A percentile compares a stretch with the other conserved stretches of the same genome.
These are phyloP conservation scores for Drosophila kohkoa DNA, from an alignment of 1,140 invertebrate species.

Conservation along the genomic window DNA sequence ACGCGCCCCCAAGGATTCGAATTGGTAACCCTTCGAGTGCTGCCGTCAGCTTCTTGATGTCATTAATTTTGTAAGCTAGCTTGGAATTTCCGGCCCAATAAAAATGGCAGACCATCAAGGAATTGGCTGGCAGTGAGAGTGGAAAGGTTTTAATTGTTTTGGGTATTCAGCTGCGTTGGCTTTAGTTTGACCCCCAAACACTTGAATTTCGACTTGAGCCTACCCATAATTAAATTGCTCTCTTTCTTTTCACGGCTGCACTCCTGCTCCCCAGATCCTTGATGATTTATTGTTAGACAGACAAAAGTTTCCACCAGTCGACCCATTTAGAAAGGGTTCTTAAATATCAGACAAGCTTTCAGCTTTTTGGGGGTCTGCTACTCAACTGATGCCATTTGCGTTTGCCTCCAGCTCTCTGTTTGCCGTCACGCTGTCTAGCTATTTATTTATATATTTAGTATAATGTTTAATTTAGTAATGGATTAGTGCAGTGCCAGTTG, in stretches of 20 bases:
- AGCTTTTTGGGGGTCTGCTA: constrained; percentile 20
- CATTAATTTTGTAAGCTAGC: constrained; percentile 83
- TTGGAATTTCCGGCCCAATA: constrained; percentile 66
- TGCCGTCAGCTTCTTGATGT: constrained; percentile 77
- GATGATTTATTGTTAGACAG: constrained; percentile 79
- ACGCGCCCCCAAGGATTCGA: constrained; percentile 43
- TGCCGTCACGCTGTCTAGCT: constrained; percentile 79
- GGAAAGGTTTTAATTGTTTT: constrained; percentile 81
- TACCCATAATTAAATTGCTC: constrained; percentile 70
- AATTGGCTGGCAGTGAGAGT: constrained; percentile 26
- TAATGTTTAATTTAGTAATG: constrained; percentile 82
- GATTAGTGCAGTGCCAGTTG: constrained; percentile 63
- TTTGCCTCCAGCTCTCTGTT: constrained; percentile 50
- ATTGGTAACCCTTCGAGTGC: constrained; percentile 30
- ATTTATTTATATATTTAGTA: constrained; percentile 82
- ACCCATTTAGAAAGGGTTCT: constrained; percentile 78
- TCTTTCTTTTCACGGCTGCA: background rate
- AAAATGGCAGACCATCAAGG: constrained; percentile 72
- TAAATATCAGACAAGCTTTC: constrained; percentile 46
- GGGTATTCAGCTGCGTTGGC: constrained; percentile 53
- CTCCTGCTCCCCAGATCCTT: constrained; percentile 23
- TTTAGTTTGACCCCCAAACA: constrained; percentile 60
- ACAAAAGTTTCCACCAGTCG: constrained; percentile 60
- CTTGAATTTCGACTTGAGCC: constrained; percentile 60
- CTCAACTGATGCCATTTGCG: constrained; percentile 25